Conservation (phyloP, 2,113 vertebrate species). For the Columba livia region DNA sequence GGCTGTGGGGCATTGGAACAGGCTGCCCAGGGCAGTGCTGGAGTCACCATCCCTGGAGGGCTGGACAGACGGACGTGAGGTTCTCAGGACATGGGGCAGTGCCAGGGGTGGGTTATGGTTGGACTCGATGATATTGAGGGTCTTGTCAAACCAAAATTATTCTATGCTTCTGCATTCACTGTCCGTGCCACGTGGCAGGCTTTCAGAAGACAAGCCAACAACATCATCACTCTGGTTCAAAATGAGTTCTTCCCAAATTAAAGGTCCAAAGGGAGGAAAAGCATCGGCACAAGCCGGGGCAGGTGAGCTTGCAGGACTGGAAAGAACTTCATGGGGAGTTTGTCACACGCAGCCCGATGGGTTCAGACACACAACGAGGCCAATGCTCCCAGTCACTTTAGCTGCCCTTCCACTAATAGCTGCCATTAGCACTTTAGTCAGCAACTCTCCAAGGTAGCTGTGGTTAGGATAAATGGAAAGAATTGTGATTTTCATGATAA, state of each 20-base stretch:
- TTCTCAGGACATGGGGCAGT: too few species aligned
- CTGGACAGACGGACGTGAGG: too few species aligned
- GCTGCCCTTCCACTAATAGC: neutral
- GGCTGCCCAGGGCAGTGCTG: too few species aligned
- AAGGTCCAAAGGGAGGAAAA: neutral
- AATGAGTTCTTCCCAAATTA: neutral
- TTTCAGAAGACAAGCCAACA: neutral
- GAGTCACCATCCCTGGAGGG: too few species aligned
- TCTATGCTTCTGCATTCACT: neutral
- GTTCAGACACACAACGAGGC: neutral
- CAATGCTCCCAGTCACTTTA: neutral
- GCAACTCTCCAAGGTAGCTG: conserved; percentile 4
- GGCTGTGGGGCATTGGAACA: too few species aligned
- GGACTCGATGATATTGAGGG: too few species aligned
- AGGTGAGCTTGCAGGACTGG: neutral
- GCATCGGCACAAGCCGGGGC: neutral
- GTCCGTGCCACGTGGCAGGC: neutral
- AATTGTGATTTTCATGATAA: neutral
- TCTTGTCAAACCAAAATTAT: too few species aligned
- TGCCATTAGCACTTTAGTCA: neutral
- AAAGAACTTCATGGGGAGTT: neutral
- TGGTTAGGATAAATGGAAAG: conserved; percentile 1
- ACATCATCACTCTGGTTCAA: neutral
- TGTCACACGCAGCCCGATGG: neutral
- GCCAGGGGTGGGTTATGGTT: too few species aligned